Percentiles rank a stretch among this genome's conserved stretches.
phyloP scores from a whole-genome alignment of 2,113 vertebrate species.

The Micronycteris hirsuta region DNA sequence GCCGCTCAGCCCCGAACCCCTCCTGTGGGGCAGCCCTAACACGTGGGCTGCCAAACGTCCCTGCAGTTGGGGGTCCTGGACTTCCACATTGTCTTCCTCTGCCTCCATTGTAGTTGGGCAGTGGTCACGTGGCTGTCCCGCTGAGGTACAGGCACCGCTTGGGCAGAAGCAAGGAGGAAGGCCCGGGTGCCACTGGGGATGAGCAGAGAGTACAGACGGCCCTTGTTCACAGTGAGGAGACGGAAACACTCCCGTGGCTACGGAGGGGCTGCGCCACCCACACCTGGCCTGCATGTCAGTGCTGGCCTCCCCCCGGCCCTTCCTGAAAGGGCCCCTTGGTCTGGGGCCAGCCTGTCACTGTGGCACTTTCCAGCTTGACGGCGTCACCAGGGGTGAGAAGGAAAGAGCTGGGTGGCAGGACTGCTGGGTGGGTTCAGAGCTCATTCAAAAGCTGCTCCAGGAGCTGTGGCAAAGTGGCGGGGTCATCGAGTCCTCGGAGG shows the following conservation, averaged over 20 bases:
- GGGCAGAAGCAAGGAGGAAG: background rate
- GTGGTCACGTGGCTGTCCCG: background rate
- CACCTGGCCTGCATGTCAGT: rapidly evolving
- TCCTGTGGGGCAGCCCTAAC: background rate
- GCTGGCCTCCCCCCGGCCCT: background rate
- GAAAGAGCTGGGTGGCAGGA: background rate
- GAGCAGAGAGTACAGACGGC: background rate
- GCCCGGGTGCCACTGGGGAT: background rate
- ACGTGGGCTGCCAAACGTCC: background rate
- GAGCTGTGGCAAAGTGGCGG: background rate
- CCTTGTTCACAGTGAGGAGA: background rate
- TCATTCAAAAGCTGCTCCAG: background rate
- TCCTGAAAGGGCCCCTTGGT: background rate
- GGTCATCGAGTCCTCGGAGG: background rate
- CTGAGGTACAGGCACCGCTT: background rate
- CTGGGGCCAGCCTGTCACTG: background rate
- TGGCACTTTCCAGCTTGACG: background rate
- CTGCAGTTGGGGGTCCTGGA: background rate
- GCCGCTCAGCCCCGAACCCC: background rate
- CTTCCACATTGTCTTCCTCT: background rate
- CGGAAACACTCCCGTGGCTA: background rate
- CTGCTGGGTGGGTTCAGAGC: background rate
- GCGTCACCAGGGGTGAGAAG: background rate
- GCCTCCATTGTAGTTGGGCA: background rate
- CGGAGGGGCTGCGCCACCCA: background rate